Evolutionary conservation across 2,113 vertebrate species (phyloP), one percentile per base, ranked within the genome.

Genomic region (Oryzias woworae): DNA sequence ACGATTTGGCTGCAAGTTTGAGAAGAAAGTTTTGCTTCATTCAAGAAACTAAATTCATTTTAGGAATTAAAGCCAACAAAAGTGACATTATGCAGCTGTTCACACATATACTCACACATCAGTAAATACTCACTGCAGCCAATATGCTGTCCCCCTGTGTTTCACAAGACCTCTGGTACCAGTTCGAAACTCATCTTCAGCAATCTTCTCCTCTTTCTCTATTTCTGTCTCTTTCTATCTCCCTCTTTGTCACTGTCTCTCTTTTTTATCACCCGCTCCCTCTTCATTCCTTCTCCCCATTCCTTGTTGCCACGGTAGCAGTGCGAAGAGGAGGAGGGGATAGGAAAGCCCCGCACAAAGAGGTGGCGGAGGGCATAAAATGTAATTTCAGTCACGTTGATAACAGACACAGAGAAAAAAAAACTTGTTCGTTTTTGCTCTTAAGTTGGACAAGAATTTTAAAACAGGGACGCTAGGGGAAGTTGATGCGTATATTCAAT

Each of bases 221-320:
- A 26, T 71, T 54, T 57, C 60, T 48, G 46, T 63, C 70, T 71
- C 58, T 58, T 23, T 61, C 47, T 10, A 18, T 48, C 54, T 70
- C 47, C 69, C 50, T 56, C 58, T 72, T 24, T 71, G 58, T 57
- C 61, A 44, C 46, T 63, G 62, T 71, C 58, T 62, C 22, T 61
- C 48, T 49, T 43, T n/a, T 53, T 36, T 45, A 63, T 14, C 24
- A 15, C 17, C 28, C 42, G 18, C 43, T n/a, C 41, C 20, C 2
- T 26, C 36, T 15, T 15, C 45, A 18, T 1, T 53, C 36, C 53
- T 42, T 0, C 57, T 69, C 74, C 44, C 63, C 5, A 10, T 69
- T 69, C 79, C 75, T 82, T 85, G 87, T 89, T 89, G 84, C 85
- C 84, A 89, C 79, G 79, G 82, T 77, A 89, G 87, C 85, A 86